A percentile compares a stretch with the other conserved stretches of the same genome.
Evolutionary conservation across 2,113 vertebrate genomes (phyloP).

Genomic region (Sylvicapra grimmia): DNA sequence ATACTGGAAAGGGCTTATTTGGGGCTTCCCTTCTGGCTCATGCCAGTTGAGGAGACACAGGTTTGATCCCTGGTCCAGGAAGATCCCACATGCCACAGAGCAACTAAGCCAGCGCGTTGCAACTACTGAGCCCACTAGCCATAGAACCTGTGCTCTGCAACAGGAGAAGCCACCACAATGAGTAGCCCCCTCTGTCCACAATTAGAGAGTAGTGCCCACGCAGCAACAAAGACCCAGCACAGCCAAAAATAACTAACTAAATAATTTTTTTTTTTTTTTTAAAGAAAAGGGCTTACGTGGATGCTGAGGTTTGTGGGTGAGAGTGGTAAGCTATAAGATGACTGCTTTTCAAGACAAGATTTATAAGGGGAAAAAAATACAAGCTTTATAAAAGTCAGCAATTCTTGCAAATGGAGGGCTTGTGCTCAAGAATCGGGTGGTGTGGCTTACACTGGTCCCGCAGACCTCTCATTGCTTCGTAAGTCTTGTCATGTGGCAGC

Average conservation of each 20-base stretch:
- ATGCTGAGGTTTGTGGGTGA: neutral
- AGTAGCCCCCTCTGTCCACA: neutral
- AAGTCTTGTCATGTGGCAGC: constrained; percentile 26
- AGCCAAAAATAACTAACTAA: neutral
- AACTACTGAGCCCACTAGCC: neutral
- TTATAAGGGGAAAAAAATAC: neutral
- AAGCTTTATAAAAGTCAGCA: constrained; percentile 8
- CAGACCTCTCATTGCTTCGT: neutral
- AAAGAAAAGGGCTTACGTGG: neutral
- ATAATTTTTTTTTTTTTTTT: neutral
- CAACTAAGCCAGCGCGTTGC: neutral
- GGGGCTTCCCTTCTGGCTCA: neutral
- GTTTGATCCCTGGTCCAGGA: neutral
- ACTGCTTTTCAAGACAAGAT: neutral
- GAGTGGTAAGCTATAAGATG: neutral
- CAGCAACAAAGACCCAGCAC: neutral
- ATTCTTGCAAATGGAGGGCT: neutral
- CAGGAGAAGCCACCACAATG: neutral
- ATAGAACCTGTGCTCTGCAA: neutral
- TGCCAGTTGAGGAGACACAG: neutral
- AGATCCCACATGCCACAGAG: neutral
- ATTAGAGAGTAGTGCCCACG: neutral
- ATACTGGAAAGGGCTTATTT: neutral
- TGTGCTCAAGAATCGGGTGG: neutral
- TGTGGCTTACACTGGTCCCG: neutral